Percentiles rank a stretch among this genome's conserved stretches.
phyloP scores from a whole-genome alignment of 2,113 vertebrate genomes.

The Thamnophis sirtalis region DNA sequence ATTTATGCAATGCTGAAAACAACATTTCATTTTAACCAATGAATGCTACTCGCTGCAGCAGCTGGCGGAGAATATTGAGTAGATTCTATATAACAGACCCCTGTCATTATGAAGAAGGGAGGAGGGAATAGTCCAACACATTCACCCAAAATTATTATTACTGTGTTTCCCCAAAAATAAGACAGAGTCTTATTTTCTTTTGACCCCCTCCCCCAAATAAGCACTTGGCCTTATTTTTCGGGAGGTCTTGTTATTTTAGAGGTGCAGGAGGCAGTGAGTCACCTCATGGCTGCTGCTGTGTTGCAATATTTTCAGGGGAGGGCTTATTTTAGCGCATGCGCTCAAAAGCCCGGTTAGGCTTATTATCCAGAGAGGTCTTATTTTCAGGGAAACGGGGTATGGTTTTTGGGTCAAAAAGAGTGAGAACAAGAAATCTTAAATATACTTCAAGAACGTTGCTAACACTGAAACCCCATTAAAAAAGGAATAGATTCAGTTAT shows the following conservation, averaged over 20 bases:
- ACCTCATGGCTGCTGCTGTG: too few relatives aligned
- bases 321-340: too few relatives aligned
- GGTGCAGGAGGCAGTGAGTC: too few relatives aligned
- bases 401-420: not conserved
- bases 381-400: too few relatives aligned
- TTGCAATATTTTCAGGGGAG: too few relatives aligned
- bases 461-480: not conserved
- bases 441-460: not conserved
- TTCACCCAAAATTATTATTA: not conserved
- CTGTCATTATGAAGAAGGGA: conserved; percentile 27
- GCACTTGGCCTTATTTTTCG: too few relatives aligned
- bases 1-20: conserved; percentile 58
- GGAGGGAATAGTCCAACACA: not conserved
- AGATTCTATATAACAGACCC: conserved; percentile 35
- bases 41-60: conserved; percentile 57
- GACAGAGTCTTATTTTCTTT: too few relatives aligned
- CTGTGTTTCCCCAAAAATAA: too few relatives aligned
- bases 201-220: too few relatives aligned
- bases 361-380: too few relatives aligned
- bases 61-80: conserved; percentile 42
- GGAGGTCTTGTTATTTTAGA: too few relatives aligned
- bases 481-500: not conserved
- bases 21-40: conserved; percentile 65
- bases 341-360: too few relatives aligned
- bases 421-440: not conserved